A percentile compares a stretch with the other conserved stretches of the same genome.
phyloP scores from a whole-genome alignment of 2,797 vertebrate species.

The Gallinago solitaria region DNA sequence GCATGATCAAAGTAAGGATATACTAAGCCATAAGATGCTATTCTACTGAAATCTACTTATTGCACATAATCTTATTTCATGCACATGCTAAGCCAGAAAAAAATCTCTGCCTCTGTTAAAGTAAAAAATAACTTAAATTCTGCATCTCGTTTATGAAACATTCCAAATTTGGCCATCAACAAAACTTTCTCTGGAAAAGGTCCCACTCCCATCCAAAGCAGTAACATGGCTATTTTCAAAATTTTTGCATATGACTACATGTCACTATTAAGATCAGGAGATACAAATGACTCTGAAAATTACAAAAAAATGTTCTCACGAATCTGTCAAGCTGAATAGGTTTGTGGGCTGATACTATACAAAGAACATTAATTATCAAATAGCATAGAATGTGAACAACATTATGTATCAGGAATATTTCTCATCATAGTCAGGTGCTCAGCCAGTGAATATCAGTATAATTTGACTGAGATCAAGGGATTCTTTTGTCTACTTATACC shows the following conservation, averaged over 20 bases:
- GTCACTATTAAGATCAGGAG: background rate
- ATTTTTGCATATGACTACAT: background rate
- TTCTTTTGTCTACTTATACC: background rate
- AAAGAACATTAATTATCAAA: conserved; percentile 52
- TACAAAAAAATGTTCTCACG: background rate
- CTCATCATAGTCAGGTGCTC: background rate
- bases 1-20: background rate
- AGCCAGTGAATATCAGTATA: background rate
- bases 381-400: background rate
- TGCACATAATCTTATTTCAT: background rate
- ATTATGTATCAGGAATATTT: background rate
- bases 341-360: conserved; percentile 32
- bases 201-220: background rate
- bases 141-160: background rate
- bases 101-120: background rate
- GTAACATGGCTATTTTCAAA: background rate
- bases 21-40: background rate
- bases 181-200: background rate
- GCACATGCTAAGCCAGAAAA: background rate
- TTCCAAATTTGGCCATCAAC: background rate
- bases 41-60: background rate
- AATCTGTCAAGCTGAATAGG: conserved; percentile 28
- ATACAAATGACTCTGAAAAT: background rate
- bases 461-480: background rate
- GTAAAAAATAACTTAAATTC: background rate